A percentile compares a stretch with the other conserved stretches of the same genome.
These are phyloP conservation scores for Odontomyia ornata DNA, from an alignment of 2,888 invertebrate genomes.

Conservation along the genomic window DNA sequence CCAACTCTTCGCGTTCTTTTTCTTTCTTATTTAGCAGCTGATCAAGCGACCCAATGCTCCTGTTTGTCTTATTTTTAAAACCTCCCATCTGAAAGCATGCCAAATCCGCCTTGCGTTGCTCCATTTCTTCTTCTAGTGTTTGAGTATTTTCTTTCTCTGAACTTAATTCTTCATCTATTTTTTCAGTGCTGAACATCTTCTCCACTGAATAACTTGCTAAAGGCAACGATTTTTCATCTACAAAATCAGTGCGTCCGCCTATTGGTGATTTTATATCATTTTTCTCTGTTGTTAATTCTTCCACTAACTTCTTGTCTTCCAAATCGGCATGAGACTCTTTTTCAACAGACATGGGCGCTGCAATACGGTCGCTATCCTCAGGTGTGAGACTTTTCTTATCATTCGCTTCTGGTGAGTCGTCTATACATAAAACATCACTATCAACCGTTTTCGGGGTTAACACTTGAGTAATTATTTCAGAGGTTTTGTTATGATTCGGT, in stretches of 20 bases:
- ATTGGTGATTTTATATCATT: background rate
- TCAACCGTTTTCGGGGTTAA: constrained; percentile 27
- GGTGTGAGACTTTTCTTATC: constrained; percentile 10
- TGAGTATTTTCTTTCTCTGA: constrained; percentile 48
- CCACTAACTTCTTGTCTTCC: background rate
- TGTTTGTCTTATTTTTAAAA: constrained; percentile 59
- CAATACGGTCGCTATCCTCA: background rate
- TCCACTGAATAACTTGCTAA: background rate
- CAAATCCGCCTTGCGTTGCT: constrained; percentile 59
- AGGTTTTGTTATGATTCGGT: background rate
- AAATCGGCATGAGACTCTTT: background rate
- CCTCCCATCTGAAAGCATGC: constrained; percentile 49
- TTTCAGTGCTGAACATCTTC: constrained; percentile 11
- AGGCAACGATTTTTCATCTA: constrained; percentile 10
- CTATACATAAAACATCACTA: constrained; percentile 30
- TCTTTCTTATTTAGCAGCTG: constrained; percentile 68
- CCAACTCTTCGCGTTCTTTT: constrained; percentile 56
- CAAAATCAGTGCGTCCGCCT: background rate
- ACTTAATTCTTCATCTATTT: constrained; percentile 51
- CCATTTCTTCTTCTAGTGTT: constrained; percentile 60
- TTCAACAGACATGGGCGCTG: background rate
- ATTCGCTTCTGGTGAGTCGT: constrained; percentile 14
- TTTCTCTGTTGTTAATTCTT: background rate
- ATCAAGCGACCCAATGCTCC: constrained; percentile 67
- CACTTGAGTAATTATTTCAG: background rate